A percentile compares a stretch with the other conserved stretches of the same genome.
Evolutionary conservation across 2,797 vertebrate species (phyloP).

Genomic region (Dryobates pubescens): DNA sequence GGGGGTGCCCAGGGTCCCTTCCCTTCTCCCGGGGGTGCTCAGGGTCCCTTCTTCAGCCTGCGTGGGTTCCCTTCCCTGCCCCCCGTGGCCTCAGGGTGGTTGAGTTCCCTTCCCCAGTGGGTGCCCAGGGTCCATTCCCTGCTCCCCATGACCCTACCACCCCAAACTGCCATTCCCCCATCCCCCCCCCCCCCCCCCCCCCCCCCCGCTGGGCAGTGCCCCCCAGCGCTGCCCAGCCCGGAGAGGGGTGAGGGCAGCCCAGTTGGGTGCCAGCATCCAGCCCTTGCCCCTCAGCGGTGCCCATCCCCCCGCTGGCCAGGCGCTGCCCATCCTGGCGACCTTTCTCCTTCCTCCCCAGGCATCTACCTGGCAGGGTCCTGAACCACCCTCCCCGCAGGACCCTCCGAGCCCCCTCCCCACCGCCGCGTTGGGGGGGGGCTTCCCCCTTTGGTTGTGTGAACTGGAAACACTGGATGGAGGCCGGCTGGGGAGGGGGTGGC

Average conservation of each 20-base stretch:
- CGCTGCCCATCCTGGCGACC: no score
- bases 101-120: no score
- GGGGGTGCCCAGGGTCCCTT: no score
- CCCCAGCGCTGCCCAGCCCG: no score
- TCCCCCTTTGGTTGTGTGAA: neutral
- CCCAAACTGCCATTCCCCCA: neutral
- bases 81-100: no score
- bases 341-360: neutral
- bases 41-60: no score
- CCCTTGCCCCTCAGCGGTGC: rapidly evolving
- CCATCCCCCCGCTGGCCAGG: rapidly evolving
- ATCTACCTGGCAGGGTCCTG: constrained; percentile 75
- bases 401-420: neutral
- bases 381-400: neutral
- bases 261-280: rapidly evolving
- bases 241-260: neutral
- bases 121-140: no score
- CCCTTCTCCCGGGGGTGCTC: no score
- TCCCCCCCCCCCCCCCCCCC: no score
- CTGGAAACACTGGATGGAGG: neutral
- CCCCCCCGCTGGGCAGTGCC: rapidly evolving
- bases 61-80: neutral
- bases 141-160: neutral
- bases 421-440: no score
- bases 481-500: neutral